Base-by-base conservation (phyloP, 2,797 vertebrate genomes). In the Pseudomugil tenellus region DNA sequence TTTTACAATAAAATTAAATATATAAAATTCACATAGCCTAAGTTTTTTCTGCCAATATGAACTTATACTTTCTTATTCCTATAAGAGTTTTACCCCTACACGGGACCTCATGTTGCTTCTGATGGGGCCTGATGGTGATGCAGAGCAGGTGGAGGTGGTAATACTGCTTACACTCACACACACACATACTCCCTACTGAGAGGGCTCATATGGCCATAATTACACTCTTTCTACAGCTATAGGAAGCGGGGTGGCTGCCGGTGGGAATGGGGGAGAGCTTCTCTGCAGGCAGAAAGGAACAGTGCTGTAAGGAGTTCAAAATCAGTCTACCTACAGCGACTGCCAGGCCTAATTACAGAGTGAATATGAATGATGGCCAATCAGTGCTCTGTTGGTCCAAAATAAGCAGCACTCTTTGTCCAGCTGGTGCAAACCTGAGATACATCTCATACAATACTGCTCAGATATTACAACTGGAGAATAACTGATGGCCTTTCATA, bases 291-390 rank as follows among this genome's bases (percentile, higher is more conserved):
- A 29, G 58, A 3, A 21, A 51, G 72, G 68, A 72, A 52, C 52
- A 48, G 37, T 1, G 21, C 34, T 57, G 53, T 35, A 52, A 72
- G 53, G 52, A 83, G 71, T 29, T 66, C 37, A 53, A 66, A 89
- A 87, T 84, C 89, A 86, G 68, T 75, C 72, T 53, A 59, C 72
- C 67, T 54, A 74, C 43, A 62, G 67, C 84, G 70, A 81, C 82
- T 65, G 46, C 14, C 10, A 71, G 80, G 70, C 79, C 80, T 89
- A 90, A 92, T 92, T 92, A 90, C 68, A 19, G 59, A 63, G 54
- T 28, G 73, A 81, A 74, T 72, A 77, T 77, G 72, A 74, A 79
- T 83, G 84, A 84, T 73, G 59, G 84, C 76, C 77, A 87, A 75
- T 63, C 73, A 63, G 72, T 7, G 14, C 58, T 73, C 52, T 55